A percentile compares a stretch with the other conserved stretches of the same genome.
phyloP scores from a whole-genome alignment of 2,113 vertebrate genomes.

The Spermophilus dauricus region DNA sequence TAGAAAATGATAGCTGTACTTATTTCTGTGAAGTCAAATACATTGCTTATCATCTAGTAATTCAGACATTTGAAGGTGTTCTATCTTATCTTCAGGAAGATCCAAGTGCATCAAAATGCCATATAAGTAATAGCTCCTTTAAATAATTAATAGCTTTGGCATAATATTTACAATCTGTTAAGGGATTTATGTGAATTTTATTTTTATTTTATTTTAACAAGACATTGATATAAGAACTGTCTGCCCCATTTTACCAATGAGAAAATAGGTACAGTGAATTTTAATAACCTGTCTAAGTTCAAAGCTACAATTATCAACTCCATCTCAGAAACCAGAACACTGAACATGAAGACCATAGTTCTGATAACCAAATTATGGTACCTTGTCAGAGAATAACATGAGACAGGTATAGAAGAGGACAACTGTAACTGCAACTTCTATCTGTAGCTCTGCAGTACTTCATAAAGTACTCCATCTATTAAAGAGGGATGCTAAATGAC shows the following conservation, averaged over 20 bases:
- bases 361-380: neutral
- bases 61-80: neutral
- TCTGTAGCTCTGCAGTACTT: neutral
- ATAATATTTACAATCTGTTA: neutral
- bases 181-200: neutral
- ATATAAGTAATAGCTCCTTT: neutral
- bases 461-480: neutral
- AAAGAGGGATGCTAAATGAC: neutral
- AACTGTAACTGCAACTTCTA: neutral
- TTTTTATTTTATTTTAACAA: constrained; percentile 24
- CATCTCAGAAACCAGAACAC: neutral
- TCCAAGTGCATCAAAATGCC: neutral
- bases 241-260: neutral
- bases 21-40: neutral
- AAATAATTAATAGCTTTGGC: neutral
- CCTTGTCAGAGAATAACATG: neutral
- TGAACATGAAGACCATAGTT: neutral
- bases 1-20: neutral
- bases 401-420: neutral
- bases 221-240: neutral
- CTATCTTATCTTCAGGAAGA: neutral
- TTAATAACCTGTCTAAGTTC: neutral
- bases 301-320: neutral
- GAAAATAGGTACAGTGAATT: neutral
- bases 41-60: neutral